phyloP scores from a whole-genome alignment of 2,888 invertebrate species.

The Piscicola geometra region DNA sequence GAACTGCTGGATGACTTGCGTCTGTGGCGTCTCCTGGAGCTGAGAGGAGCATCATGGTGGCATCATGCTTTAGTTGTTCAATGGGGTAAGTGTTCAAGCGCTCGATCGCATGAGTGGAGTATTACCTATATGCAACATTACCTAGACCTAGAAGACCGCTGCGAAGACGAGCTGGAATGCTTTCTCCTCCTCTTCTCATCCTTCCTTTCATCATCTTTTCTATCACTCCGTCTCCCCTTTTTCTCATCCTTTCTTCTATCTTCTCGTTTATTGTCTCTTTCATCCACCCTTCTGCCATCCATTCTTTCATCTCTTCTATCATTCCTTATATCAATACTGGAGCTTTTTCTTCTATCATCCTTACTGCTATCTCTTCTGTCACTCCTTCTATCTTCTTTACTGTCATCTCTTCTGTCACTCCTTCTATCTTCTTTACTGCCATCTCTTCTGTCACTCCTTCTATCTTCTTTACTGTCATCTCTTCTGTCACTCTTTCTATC shows the following conservation, averaged over 20 bases:
- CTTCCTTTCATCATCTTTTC: not conserved
- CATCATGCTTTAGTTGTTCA: not conserved
- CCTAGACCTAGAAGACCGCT: constrained; percentile 19
- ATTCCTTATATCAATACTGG: not conserved
- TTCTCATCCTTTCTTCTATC: constrained; percentile 5
- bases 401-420: not conserved
- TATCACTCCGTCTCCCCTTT: not conserved
- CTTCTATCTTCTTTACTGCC: constrained; percentile 6
- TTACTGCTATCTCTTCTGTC: too few species aligned
- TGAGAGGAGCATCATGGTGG: too few species aligned
- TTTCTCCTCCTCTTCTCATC: constrained; percentile 6
- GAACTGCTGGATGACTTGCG: not conserved
- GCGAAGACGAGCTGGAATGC: constrained; percentile 4
- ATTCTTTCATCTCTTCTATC: not conserved
- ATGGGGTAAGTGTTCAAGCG: not conserved
- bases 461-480: not conserved
- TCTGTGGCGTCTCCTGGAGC: not conserved
- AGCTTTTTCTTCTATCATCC: not conserved
- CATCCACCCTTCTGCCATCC: not conserved
- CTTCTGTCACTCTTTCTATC: not conserved
- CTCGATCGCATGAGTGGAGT: not conserved
- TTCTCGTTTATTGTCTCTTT: not conserved
- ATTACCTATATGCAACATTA: constrained; percentile 13
- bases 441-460: too few species aligned
- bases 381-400: too few species aligned